Evolutionary conservation across 2,888 invertebrate species (phyloP).

Genomic region (Formica aserva): DNA sequence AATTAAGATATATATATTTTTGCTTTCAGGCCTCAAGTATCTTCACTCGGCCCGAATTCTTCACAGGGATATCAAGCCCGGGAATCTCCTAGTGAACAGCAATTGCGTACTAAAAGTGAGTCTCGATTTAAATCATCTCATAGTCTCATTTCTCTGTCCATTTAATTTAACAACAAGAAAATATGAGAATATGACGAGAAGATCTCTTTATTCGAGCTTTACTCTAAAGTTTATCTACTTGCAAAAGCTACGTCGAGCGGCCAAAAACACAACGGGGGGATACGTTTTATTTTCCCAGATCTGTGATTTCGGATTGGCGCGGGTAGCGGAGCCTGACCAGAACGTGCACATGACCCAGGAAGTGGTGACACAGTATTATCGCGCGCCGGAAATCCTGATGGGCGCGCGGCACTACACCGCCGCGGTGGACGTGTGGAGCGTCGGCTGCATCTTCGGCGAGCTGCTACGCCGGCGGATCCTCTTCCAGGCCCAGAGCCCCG

Average conservation of each 20-base stretch:
- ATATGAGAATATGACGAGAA: background rate
- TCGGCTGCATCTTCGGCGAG: constrained; percentile 99
- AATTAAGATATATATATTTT: constrained; percentile 44
- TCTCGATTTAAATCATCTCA: background rate
- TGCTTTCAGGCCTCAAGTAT: constrained; percentile 95
- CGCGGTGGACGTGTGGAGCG: constrained; percentile 99
- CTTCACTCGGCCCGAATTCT: constrained; percentile 99
- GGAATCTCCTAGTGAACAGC: constrained; percentile 99
- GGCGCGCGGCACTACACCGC: constrained; percentile 98
- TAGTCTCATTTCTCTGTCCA: background rate
- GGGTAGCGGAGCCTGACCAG: constrained; percentile 98
- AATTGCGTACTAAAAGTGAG: constrained; percentile 98
- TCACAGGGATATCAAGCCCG: constrained; percentile 99
- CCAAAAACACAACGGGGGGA: background rate
- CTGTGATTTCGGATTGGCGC: constrained; percentile 99
- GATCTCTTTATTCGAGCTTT: background rate
- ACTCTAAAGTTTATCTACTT: background rate
- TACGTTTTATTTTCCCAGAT: constrained; percentile 88
- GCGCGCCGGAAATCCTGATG: constrained; percentile 99
- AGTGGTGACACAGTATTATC: constrained; percentile 99
- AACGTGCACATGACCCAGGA: constrained; percentile 99
- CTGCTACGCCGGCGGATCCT: constrained; percentile 97
- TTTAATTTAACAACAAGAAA: background rate
- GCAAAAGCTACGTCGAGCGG: background rate
- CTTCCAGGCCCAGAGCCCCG: constrained; percentile 99